Conservation (phyloP, 1,140 invertebrate species). For the Calliphora vicina region DNA sequence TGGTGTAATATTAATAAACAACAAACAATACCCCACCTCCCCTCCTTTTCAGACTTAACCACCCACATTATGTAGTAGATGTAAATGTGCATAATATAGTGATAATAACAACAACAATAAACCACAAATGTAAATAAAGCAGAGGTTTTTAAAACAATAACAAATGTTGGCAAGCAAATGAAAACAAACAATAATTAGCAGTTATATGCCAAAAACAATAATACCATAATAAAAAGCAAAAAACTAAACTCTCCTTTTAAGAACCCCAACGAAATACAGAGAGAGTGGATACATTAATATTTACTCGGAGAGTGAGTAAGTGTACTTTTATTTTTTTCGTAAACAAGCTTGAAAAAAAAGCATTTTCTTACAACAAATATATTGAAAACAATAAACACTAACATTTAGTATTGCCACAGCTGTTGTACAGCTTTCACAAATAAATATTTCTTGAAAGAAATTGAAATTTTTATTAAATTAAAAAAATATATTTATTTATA, state of each 20-base stretch:
- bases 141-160: not conserved
- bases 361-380: not conserved
- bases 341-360: no score
- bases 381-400: not conserved
- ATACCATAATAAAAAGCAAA: not conserved
- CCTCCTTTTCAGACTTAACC: not conserved
- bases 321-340: no score
- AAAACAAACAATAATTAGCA: not conserved
- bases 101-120: not conserved
- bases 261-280: no score
- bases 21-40: not conserved
- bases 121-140: not conserved
- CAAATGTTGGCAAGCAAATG: not conserved
- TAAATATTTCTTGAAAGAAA: not conserved
- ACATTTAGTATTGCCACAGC: not conserved
- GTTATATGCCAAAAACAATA: not conserved
- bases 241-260: not conserved
- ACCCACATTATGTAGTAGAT: not conserved
- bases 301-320: no score
- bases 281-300: no score
- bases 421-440: not conserved
- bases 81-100: not conserved
- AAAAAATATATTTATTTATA: not conserved
- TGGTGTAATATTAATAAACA: no score
- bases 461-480: not conserved